A percentile compares a stretch with the other conserved stretches of the same genome.
phyloP scores from a whole-genome alignment of 2,797 vertebrate species.

The Silurus aristotelis region DNA sequence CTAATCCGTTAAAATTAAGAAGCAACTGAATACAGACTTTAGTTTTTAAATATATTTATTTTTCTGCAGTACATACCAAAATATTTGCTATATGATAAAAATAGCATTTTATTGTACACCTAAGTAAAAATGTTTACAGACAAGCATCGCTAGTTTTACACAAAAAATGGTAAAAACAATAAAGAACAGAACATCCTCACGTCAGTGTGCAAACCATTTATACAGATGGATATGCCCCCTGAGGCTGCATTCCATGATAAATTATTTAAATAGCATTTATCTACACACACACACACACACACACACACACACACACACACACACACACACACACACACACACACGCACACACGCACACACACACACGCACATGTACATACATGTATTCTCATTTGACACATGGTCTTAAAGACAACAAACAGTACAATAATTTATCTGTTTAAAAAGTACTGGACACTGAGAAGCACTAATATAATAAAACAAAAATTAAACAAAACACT shows the following conservation, averaged over 20 bases:
- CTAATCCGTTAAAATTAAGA: neutral
- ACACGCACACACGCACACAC: constrained; percentile 64
- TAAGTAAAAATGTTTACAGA: constrained; percentile 92
- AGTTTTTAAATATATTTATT: constrained; percentile 86
- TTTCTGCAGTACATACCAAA: constrained; percentile 87
- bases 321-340: constrained; percentile 58
- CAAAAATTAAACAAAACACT: constrained; percentile 64
- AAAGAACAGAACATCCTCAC: constrained; percentile 88
- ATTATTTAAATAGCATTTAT: constrained; percentile 99
- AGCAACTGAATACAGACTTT: constrained; percentile 33
- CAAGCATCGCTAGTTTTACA: constrained; percentile 85
- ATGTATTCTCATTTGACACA: constrained; percentile 39
- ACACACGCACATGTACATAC: constrained; percentile 1
- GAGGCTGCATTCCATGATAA: constrained; percentile 94
- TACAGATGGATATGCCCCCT: constrained; percentile 91
- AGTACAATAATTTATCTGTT: constrained; percentile 92
- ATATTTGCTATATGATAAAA: constrained; percentile 86
- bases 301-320: constrained; percentile 1
- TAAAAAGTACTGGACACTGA: constrained; percentile 84
- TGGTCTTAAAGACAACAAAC: constrained; percentile 70
- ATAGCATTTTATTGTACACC: constrained; percentile 85
- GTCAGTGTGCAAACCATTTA: constrained; percentile 99
- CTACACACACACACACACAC: constrained; percentile 76
- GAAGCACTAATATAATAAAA: constrained; percentile 70
- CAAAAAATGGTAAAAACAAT: constrained; percentile 75